phyloP scores from a whole-genome alignment of 2,888 invertebrate species.

The Melinaea marsaeus region DNA sequence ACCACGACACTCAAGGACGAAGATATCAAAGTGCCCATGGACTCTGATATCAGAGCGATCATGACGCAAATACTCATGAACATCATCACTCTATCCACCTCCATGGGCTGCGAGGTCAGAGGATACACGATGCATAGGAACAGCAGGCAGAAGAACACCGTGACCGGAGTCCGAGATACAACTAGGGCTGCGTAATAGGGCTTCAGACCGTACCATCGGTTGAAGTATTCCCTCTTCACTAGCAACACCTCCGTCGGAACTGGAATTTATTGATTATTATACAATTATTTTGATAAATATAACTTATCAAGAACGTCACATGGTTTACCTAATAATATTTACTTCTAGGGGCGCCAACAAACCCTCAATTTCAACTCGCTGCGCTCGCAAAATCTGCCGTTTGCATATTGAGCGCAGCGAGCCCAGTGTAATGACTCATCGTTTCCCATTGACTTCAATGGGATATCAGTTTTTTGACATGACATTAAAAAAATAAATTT shows the following conservation, averaged over 20 bases:
- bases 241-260: slow-evolving; percentile 88
- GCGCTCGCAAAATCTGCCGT: too few species aligned
- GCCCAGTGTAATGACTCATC: too few species aligned
- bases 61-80: slow-evolving; percentile 84
- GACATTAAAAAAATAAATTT: too few species aligned
- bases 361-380: too few species aligned
- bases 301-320: too few species aligned
- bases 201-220: slow-evolving; percentile 89
- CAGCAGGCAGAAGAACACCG: slow-evolving; percentile 81
- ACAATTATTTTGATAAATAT: not conserved
- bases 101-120: slow-evolving; percentile 87
- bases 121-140: slow-evolving; percentile 85
- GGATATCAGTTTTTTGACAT: too few species aligned
- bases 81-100: slow-evolving; percentile 80
- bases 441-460: too few species aligned
- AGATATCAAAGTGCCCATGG: slow-evolving; percentile 85
- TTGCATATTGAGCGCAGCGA: too few species aligned
- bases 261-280: slow-evolving; percentile 50
- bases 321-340: too few species aligned
- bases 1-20: slow-evolving; percentile 87
- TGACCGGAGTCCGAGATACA: slow-evolving; percentile 83
- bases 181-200: slow-evolving; percentile 88
- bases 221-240: slow-evolving; percentile 89
- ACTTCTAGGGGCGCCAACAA: too few species aligned
- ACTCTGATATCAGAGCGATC: slow-evolving; percentile 86